These are phyloP conservation scores for Uropetala carovei DNA, from an alignment of 2,888 invertebrate species.

Conservation along the genomic window DNA sequence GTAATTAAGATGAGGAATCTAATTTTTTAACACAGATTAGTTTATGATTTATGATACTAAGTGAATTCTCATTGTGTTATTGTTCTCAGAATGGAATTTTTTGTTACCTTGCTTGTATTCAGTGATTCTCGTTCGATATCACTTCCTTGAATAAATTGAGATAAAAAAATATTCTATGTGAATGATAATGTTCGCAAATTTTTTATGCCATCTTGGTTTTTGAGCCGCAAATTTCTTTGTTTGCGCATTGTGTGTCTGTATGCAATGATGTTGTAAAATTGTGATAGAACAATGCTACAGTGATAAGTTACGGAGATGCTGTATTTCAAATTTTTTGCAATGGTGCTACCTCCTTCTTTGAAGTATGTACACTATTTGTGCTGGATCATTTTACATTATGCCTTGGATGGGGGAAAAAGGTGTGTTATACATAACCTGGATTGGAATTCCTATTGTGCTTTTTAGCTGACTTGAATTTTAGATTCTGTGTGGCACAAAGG, in stretches of 20 bases:
- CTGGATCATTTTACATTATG: neutral
- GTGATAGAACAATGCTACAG: neutral
- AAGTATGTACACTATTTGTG: slow-evolving; percentile 20
- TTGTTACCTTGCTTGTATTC: slow-evolving; percentile 53
- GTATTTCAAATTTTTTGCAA: slow-evolving; percentile 17
- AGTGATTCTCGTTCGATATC: slow-evolving; percentile 3
- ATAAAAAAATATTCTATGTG: neutral
- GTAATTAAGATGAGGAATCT: neutral
- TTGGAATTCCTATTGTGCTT: slow-evolving; percentile 25
- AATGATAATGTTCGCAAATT: neutral
- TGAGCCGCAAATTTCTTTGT: slow-evolving; percentile 7
- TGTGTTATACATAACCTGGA: neutral
- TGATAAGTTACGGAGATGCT: slow-evolving; percentile 23
- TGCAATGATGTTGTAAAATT: neutral
- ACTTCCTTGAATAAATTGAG: neutral
- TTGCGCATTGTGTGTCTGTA: neutral
- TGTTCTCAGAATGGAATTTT: slow-evolving; percentile 15
- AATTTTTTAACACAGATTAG: slow-evolving; percentile 25
- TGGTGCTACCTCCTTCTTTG: slow-evolving; percentile 10
- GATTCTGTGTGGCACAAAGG: neutral
- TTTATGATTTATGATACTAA: slow-evolving; percentile 7
- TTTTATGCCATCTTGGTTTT: neutral
- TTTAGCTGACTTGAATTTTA: slow-evolving; percentile 1
- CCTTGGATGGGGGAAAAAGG: neutral
- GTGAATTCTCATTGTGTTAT: slow-evolving; percentile 4